Conservation (phyloP, 2,113 vertebrate species). For the Oryzias javanicus region DNA sequence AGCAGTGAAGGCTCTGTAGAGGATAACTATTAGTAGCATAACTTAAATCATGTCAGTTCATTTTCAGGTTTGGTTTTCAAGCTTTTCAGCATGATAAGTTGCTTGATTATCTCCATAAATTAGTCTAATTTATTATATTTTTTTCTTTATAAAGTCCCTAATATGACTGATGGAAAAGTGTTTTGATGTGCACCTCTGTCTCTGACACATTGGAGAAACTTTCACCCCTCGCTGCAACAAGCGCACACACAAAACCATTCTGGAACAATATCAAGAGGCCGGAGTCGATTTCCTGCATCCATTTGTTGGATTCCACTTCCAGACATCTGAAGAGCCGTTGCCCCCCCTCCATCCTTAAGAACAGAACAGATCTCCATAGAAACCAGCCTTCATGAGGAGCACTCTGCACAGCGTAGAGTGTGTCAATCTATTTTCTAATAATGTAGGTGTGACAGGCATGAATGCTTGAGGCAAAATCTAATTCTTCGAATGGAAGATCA, state of each 20-base stretch:
- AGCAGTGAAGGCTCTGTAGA: no score
- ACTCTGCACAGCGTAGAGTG: neutral
- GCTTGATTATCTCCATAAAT: no score
- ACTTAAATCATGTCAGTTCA: no score
- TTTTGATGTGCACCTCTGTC: no score
- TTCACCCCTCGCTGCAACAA: no score
- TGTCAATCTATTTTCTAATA: neutral
- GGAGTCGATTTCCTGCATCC: slow-evolving; percentile 16
- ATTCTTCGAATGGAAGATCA: slow-evolving; percentile 18
- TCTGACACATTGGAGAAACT: no score
- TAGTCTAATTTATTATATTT: no score
- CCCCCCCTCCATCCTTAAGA: slow-evolving; percentile 15
- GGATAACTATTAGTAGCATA: no score
- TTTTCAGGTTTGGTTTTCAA: no score
- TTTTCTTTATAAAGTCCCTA: no score
- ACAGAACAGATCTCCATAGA: slow-evolving; percentile 28
- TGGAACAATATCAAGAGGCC: slow-evolving; percentile 9
- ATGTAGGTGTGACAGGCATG: neutral
- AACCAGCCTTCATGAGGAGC: slow-evolving; percentile 24
- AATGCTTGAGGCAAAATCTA: slow-evolving; percentile 20
- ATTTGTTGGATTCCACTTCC: slow-evolving; percentile 19
- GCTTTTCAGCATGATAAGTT: no score
- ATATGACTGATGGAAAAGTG: no score
- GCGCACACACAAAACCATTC: neutral
- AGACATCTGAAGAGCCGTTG: slow-evolving; percentile 19